Conservation (phyloP, 2,113 vertebrate genomes). For the Delphinapterus leucas region DNA sequence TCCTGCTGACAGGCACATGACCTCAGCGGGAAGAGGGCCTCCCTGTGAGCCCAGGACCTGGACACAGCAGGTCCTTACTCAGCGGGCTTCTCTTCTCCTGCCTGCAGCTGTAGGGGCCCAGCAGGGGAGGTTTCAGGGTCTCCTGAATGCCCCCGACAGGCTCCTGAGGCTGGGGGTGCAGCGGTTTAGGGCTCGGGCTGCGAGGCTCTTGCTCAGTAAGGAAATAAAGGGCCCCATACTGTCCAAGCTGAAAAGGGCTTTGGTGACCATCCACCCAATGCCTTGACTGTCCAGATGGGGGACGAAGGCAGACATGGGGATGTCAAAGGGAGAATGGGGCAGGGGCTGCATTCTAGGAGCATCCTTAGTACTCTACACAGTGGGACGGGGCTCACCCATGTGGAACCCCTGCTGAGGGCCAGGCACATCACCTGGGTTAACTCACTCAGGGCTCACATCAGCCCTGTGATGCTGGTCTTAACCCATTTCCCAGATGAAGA, state of each 20-base stretch:
- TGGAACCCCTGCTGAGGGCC: background rate
- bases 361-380: rapidly evolving
- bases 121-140: rapidly evolving
- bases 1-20: background rate
- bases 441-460: background rate
- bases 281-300: background rate
- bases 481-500: background rate
- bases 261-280: rapidly evolving
- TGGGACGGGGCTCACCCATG: rapidly evolving
- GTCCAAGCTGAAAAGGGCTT: background rate
- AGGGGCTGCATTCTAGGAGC: background rate
- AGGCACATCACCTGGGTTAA: background rate
- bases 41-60: background rate
- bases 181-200: background rate
- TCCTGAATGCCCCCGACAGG: background rate
- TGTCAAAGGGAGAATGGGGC: rapidly evolving
- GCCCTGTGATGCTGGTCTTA: background rate
- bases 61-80: too few relatives aligned
- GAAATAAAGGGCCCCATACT: background rate
- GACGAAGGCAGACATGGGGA: rapidly evolving
- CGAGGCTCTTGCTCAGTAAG: background rate
- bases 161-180: background rate
- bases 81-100: background rate
- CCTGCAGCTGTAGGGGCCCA: background rate
- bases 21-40: background rate